A percentile compares a stretch with the other conserved stretches of the same genome.
Conservation (phyloP, 2,888 invertebrate species). For the Drosophila yooni region DNA sequence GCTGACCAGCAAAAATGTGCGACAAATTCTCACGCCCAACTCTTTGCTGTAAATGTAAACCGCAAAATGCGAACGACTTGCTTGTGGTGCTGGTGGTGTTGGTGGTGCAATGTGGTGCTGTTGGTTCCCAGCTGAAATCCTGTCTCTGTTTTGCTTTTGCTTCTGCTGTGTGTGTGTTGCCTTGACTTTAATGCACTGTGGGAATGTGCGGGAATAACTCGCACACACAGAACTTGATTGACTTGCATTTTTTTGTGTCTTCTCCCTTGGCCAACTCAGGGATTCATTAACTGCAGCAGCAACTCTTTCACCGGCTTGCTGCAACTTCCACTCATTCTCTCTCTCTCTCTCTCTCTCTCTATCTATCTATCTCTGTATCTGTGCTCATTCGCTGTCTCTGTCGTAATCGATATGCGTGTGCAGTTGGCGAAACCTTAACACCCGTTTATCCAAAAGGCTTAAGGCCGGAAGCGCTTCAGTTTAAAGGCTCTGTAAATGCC, state of each 20-base stretch:
- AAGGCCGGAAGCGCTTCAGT: constrained; percentile 63
- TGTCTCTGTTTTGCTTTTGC: constrained; percentile 36
- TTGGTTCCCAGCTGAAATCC: constrained; percentile 55
- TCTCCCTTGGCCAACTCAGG: constrained; percentile 34
- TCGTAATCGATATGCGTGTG: constrained; percentile 76
- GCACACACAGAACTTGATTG: constrained; percentile 65
- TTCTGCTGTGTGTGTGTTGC: constrained; percentile 38
- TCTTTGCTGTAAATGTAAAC: constrained; percentile 44
- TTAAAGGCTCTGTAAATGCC: constrained; percentile 53
- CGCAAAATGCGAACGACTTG: constrained; percentile 64
- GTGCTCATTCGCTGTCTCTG: constrained; percentile 1
- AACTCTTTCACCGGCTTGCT: constrained; percentile 38
- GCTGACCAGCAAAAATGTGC: constrained; percentile 9
- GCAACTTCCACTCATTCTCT: constrained; percentile 18
- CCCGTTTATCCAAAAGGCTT: constrained; percentile 43
- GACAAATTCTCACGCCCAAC: constrained; percentile 63
- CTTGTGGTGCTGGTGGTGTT: constrained; percentile 10
- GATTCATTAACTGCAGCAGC: constrained; percentile 64
- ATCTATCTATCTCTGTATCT: neutral
- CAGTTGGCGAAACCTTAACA: constrained; percentile 55
- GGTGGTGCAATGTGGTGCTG: constrained; percentile 11
- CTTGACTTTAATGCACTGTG: constrained; percentile 66
- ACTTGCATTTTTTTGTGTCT: constrained; percentile 53
- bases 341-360: constrained; percentile 10
- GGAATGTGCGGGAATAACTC: constrained; percentile 59